These are phyloP conservation scores for Rhagonycha fulva DNA, from an alignment of 2,888 invertebrate genomes.

Conservation along the genomic window DNA sequence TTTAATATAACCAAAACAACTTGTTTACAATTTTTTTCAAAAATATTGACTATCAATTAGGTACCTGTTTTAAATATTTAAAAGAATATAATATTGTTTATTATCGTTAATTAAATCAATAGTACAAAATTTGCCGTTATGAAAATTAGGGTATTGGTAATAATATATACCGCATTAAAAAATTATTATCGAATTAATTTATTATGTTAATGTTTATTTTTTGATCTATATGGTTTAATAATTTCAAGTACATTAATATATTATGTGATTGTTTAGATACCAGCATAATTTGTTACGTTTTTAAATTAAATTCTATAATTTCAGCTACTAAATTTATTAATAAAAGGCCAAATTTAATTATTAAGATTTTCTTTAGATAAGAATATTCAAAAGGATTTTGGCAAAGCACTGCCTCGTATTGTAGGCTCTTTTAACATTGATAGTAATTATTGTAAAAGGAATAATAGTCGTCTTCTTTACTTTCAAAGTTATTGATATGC, in stretches of 20 bases:
- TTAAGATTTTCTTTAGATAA: too few species aligned
- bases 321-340: not conserved
- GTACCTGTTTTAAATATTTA: not conserved
- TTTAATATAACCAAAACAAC: not conserved
- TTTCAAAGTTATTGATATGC: too few species aligned
- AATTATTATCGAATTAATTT: not conserved
- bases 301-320: not conserved
- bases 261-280: not conserved
- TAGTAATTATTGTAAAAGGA: too few species aligned
- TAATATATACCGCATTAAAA: not conserved
- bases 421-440: too few species aligned
- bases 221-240: not conserved
- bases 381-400: too few species aligned
- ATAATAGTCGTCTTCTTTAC: too few species aligned
- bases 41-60: not conserved
- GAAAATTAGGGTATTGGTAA: not conserved
- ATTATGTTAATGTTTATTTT: not conserved
- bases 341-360: not conserved
- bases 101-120: not conserved
- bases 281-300: not conserved
- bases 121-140: not conserved
- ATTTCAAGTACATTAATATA: not conserved
- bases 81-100: not conserved
- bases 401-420: too few species aligned
- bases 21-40: not conserved